These are phyloP conservation scores for Montipora efflorescens DNA, from an alignment of 64 coral and sea anemone genomes.

Conservation along the genomic window DNA sequence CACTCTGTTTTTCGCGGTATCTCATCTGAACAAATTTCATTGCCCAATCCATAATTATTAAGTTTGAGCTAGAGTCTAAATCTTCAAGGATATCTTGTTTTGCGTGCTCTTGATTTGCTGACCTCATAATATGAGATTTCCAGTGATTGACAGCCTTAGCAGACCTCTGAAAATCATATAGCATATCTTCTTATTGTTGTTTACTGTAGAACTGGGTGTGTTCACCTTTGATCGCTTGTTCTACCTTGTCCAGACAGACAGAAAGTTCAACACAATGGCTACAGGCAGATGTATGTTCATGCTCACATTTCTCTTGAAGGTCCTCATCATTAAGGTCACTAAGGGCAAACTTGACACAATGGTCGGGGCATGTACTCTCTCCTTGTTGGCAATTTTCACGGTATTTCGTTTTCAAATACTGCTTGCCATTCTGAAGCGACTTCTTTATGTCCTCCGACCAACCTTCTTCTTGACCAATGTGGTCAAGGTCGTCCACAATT, in stretches of 20 bases:
- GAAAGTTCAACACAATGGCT: not conserved
- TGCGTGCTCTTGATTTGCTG: constrained; percentile 52
- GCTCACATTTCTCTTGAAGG: constrained; percentile 40
- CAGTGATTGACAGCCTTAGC: constrained; percentile 2
- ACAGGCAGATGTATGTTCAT: constrained; percentile 20
- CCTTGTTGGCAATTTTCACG: constrained; percentile 19
- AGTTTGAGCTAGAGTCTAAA: not conserved
- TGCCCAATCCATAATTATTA: constrained; percentile 61
- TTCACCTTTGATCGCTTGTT: constrained; percentile 8
- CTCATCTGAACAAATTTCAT: constrained; percentile 58
- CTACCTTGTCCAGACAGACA: constrained; percentile 3
- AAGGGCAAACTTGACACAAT: constrained; percentile 23
- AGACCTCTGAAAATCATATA: constrained; percentile 44
- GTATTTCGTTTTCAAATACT: constrained; percentile 32
- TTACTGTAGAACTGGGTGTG: constrained; percentile 31
- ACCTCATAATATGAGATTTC: constrained; percentile 67
- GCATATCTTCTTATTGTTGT: constrained; percentile 52
- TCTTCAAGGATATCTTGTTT: constrained; percentile 42
- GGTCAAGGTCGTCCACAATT: constrained; percentile 50
- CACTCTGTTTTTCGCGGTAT: constrained; percentile 55
- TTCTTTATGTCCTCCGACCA: constrained; percentile 19
- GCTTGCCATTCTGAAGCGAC: not conserved
- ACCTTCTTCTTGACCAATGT: not conserved
- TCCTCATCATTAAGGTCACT: constrained; percentile 38
- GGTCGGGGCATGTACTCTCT: constrained; percentile 36